phyloP scores from a whole-genome alignment of 2,113 vertebrate genomes.

The Corapipo altera region DNA sequence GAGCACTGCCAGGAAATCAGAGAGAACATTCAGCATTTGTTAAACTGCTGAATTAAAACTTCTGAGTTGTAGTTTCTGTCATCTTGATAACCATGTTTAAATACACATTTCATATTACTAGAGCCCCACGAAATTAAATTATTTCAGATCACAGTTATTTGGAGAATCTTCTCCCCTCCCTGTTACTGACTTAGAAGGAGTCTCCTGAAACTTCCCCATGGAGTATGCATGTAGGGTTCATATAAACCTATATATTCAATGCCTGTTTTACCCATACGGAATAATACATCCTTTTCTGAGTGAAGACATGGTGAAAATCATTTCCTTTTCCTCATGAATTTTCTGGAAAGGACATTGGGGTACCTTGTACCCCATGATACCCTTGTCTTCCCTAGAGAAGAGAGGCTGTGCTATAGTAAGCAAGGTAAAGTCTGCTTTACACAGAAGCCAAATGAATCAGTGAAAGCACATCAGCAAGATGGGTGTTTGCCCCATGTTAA shows the following conservation, averaged over 20 bases:
- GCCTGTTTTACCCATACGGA: background rate
- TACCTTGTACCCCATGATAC: accelerated
- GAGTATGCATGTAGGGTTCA: background rate
- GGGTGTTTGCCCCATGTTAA: background rate
- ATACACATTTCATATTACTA: background rate
- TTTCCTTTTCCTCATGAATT: background rate
- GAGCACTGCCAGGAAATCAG: background rate
- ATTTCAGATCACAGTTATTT: background rate
- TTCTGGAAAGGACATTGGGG: background rate
- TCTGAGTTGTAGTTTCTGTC: background rate
- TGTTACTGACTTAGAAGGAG: background rate
- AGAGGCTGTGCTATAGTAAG: background rate
- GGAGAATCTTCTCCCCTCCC: background rate
- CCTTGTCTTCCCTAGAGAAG: background rate
- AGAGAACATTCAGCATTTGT: background rate
- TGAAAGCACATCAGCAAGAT: background rate
- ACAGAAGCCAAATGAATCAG: background rate
- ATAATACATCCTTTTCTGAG: background rate
- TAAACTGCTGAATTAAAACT: background rate
- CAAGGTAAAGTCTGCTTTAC: background rate
- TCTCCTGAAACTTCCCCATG: background rate
- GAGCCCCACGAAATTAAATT: background rate
- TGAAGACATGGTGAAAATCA: background rate
- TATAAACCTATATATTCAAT: background rate
- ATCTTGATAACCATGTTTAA: background rate